Conservation (phyloP, 1,140 invertebrate species). For the Stegodyphus dumicola region DNA sequence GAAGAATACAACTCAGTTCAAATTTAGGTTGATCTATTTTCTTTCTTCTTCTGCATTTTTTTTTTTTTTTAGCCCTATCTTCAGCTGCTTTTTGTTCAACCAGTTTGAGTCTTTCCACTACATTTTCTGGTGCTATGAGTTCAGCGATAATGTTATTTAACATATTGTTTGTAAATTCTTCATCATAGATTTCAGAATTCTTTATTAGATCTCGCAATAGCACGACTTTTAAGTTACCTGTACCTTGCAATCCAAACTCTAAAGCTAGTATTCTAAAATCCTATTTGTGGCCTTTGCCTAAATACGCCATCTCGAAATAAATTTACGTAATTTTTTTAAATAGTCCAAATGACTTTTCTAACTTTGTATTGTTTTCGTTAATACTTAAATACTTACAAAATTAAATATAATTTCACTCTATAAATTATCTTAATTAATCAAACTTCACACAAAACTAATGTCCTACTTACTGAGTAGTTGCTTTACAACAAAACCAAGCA, state of each 20-base stretch:
- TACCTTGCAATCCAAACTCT: not conserved
- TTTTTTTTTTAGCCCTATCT: too few relatives aligned
- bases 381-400: too few relatives aligned
- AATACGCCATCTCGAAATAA: not conserved
- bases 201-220: not conserved
- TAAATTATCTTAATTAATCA: too few relatives aligned
- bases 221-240: not conserved
- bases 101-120: not conserved
- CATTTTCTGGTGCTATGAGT: not conserved
- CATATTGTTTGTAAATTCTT: not conserved
- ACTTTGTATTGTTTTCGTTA: too few relatives aligned
- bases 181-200: not conserved
- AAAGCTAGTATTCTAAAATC: not conserved
- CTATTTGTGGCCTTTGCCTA: not conserved
- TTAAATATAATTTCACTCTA: too few relatives aligned
- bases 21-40: not conserved
- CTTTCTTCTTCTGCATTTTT: not conserved
- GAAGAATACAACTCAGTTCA: not conserved
- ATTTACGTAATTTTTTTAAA: not conserved
- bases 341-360: not conserved
- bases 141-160: not conserved
- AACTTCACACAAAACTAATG: too few relatives aligned
- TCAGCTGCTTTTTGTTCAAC: not conserved
- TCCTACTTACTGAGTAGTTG: too few relatives aligned
- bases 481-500: too few relatives aligned